Percentiles rank a stretch among this genome's conserved stretches.
phyloP scores from a whole-genome alignment of 2,888 invertebrate genomes.

The Quadroppia sp. region DNA sequence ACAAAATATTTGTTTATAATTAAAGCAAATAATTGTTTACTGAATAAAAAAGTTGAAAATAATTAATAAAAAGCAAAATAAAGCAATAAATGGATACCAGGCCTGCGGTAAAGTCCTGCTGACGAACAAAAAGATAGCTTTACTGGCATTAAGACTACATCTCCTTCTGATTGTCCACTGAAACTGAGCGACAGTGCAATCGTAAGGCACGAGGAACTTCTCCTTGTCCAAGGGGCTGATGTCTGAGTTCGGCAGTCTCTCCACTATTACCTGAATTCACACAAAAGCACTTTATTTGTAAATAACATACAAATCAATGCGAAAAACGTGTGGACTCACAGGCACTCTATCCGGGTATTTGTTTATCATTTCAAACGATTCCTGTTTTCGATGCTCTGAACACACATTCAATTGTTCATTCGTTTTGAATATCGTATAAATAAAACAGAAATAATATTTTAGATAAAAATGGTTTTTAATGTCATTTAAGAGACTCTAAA shows the following conservation, averaged over 20 bases:
- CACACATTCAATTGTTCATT: too few relatives aligned
- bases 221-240: conserved; percentile 55
- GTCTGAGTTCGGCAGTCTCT: conserved; percentile 53
- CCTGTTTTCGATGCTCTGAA: conserved; percentile 44
- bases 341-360: conserved; percentile 47
- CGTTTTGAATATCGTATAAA: too few relatives aligned
- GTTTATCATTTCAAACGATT: conserved; percentile 42
- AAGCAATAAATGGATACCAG: conserved; percentile 50
- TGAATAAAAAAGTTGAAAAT: not conserved
- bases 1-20: too few relatives aligned
- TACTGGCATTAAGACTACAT: conserved; percentile 55
- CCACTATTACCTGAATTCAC: conserved; percentile 54
- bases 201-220: conserved; percentile 56
- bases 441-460: too few relatives aligned
- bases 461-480: too few relatives aligned
- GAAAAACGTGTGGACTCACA: conserved; percentile 41
- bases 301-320: not conserved
- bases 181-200: conserved; percentile 56
- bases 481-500: too few relatives aligned
- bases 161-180: conserved; percentile 57
- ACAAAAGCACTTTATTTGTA: not conserved
- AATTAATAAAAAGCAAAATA: not conserved
- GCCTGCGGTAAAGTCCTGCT: conserved; percentile 55
- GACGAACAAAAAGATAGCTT: conserved; percentile 56
- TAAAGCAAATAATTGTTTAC: too few relatives aligned